Evolutionary conservation across 2,113 vertebrate species (phyloP), one percentile per base, ranked within the genome.

Genomic region (Cranoglanis bouderius): DNA sequence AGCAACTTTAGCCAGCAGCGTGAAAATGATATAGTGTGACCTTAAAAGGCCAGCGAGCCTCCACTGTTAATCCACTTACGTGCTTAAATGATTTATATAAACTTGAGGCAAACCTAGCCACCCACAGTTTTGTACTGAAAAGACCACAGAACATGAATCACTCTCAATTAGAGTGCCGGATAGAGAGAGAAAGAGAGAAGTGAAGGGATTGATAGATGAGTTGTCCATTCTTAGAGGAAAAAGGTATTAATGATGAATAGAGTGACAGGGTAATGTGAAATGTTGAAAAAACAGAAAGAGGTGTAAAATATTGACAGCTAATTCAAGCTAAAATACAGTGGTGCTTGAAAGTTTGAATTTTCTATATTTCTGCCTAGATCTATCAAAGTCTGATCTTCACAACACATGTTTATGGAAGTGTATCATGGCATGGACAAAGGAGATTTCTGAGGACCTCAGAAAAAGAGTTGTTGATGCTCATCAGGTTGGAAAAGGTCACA

Each of bases 1-100:
- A 57, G 89, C 89, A 91, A 90, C 85, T 81, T 72, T 78, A 92
- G 84, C 89, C 80, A 61, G 26, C 14, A 40, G 65, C n/a, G 3
- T 89, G 87, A 86, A 90, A 90, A 88, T 85, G 72, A 91, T 89
- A 86, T 65, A 67, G 32, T 14, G 67, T 75, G 70, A 72, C 89
- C 87, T 90, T 91, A 89, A 91, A 88, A 92, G 85, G 89, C 13
- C 55, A 86, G 55, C 32, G 72, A 82, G 70, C 86, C 14, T 86
- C 87, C 80, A 77, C 35, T 77, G 59, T 90, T 88, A 57, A 89
- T 83, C 82, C 53, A 84, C 75, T 84, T 89, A 87, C 61, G 67
- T 53, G 82, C 61, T 90, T 86, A 89, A 90, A 32, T 80, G 78
- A 91, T 91, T 90, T 87, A 80, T 74, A 78, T 40, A 65, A 88